Conservation (phyloP, 1,140 invertebrate species). For the Drosophila bocki region DNA sequence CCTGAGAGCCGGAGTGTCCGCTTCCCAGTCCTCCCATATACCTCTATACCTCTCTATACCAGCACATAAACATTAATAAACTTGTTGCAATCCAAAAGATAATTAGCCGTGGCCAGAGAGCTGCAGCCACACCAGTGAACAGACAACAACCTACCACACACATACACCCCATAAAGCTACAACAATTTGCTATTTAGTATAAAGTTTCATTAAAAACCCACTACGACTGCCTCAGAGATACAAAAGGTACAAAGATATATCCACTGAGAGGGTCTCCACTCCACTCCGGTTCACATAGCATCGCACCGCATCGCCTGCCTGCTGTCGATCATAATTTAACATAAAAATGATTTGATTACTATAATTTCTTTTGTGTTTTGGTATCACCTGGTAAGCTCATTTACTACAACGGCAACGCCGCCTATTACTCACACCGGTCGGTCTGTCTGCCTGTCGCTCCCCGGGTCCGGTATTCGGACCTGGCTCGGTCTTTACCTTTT, state of each 20-base stretch:
- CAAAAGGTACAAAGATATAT: slow-evolving; percentile 6
- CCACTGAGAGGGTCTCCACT: slow-evolving; percentile 5
- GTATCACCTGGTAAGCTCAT: slow-evolving; percentile 84
- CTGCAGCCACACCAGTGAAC: slow-evolving; percentile 40
- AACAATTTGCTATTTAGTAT: slow-evolving; percentile 84
- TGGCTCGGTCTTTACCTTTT: slow-evolving; percentile 20
- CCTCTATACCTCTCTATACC: slow-evolving; percentile 16
- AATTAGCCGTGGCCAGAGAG: slow-evolving; percentile 76
- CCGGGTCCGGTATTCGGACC: slow-evolving; percentile 14
- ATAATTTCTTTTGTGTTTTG: slow-evolving; percentile 84
- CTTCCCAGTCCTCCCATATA: background rate
- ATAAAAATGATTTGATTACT: slow-evolving; percentile 84
- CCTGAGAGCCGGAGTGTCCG: background rate
- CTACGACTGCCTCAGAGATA: slow-evolving; percentile 49
- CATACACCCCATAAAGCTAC: slow-evolving; percentile 45
- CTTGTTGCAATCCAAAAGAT: slow-evolving; percentile 84
- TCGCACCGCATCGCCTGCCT: slow-evolving; percentile 61
- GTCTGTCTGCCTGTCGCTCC: background rate
- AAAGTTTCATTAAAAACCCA: slow-evolving; percentile 82
- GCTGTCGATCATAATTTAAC: slow-evolving; percentile 84
- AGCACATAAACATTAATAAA: slow-evolving; percentile 82
- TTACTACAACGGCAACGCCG: slow-evolving; percentile 83
- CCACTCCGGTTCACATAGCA: background rate
- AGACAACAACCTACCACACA: slow-evolving; percentile 24
- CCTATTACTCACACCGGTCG: slow-evolving; percentile 80